Conservation (phyloP, 2,113 vertebrate genomes). For the Hippoglossus stenolepis region DNA sequence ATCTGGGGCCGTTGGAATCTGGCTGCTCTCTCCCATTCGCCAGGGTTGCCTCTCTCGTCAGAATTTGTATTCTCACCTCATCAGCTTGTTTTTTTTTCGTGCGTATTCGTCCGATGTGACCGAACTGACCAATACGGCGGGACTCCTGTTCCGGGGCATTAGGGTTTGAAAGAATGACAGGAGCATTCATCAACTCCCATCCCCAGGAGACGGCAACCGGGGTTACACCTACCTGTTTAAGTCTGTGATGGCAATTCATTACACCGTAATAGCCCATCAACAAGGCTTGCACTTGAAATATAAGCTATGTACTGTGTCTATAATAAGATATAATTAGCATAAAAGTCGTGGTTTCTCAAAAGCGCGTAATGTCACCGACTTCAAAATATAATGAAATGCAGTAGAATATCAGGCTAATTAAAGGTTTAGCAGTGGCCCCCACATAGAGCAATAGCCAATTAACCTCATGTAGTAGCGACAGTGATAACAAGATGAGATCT, state of each 20-base stretch:
- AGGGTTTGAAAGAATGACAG: slow-evolving; percentile 4
- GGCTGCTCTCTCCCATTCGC: slow-evolving; percentile 21
- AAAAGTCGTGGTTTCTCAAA: too few relatives aligned
- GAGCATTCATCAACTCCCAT: slow-evolving; percentile 8
- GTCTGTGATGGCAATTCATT: background rate
- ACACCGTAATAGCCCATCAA: background rate
- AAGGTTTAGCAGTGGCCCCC: too few relatives aligned
- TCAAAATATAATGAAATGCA: background rate
- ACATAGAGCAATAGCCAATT: too few relatives aligned
- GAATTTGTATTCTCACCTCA: slow-evolving; percentile 34
- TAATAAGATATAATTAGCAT: background rate
- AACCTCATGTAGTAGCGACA: background rate
- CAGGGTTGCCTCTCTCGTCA: slow-evolving; percentile 35
- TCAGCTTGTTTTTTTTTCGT: slow-evolving; percentile 40
- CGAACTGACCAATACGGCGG: slow-evolving; percentile 20
- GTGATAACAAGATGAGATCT: background rate
- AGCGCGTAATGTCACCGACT: background rate
- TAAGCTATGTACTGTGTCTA: background rate
- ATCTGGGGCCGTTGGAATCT: slow-evolving; percentile 15
- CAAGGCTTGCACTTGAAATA: background rate
- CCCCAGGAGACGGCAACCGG: background rate
- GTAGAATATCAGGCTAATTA: background rate
- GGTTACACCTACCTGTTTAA: slow-evolving; percentile 1
- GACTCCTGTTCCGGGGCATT: slow-evolving; percentile 35
- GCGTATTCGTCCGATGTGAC: slow-evolving; percentile 40